These are phyloP conservation scores for Nothocercus julius DNA, from an alignment of 2,113 vertebrate species.

Conservation along the genomic window DNA sequence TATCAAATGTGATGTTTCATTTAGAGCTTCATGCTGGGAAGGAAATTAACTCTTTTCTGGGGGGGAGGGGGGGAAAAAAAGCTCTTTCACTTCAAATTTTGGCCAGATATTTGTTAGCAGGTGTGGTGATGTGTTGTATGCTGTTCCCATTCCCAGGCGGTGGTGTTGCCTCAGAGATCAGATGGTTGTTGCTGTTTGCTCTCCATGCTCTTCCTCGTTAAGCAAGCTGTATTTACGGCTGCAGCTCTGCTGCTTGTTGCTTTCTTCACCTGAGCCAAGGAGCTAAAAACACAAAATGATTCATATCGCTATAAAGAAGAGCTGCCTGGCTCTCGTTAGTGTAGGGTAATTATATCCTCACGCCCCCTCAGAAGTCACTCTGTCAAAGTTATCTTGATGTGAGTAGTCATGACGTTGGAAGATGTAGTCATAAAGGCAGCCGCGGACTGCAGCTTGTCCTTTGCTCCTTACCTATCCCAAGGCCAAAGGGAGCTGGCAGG, in stretches of 20 bases:
- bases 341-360: not conserved
- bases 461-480: conserved; percentile 18
- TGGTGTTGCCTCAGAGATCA: not conserved
- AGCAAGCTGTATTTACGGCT: not conserved
- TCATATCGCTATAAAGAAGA: not conserved
- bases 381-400: not conserved
- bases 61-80: no score
- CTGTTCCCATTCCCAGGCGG: not conserved
- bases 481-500: conserved; percentile 28
- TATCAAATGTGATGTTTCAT: not conserved
- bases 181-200: not conserved
- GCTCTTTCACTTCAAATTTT: not conserved
- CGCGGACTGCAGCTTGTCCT: not conserved
- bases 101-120: not conserved
- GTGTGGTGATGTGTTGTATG: not conserved
- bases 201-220: not conserved
- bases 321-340: not conserved
- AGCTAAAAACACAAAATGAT: not conserved
- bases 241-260: not conserved
- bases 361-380: not conserved
- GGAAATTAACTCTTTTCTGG: not conserved
- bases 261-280: not conserved
- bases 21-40: conserved; percentile 1
- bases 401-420: not conserved
- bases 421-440: accelerated